These are phyloP conservation scores for Montipora cactus DNA, from an alignment of 64 coral and sea anemone genomes.

Conservation along the genomic window DNA sequence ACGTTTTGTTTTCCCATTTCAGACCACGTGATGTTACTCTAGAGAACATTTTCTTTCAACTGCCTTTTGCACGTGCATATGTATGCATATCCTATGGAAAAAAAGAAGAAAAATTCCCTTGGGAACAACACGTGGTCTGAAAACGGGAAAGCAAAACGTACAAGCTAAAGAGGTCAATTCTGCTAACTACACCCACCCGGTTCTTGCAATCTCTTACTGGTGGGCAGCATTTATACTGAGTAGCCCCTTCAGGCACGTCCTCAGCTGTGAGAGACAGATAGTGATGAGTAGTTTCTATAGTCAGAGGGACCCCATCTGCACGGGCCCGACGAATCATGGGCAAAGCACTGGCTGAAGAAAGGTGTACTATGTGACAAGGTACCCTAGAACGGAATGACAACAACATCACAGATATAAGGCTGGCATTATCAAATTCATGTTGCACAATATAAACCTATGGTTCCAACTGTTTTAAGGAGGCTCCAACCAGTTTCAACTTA, in stretches of 20 bases:
- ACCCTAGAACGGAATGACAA: slow-evolving; percentile 44
- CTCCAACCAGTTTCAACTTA: too few species aligned
- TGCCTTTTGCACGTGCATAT: too few species aligned
- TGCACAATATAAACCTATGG: too few species aligned
- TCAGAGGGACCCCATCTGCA: slow-evolving; percentile 62
- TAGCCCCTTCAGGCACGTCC: slow-evolving; percentile 80
- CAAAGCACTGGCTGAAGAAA: slow-evolving; percentile 84
- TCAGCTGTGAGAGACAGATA: slow-evolving; percentile 76
- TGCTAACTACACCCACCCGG: slow-evolving; percentile 51
- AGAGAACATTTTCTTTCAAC: too few species aligned
- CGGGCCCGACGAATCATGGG: slow-evolving; percentile 59
- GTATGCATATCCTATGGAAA: too few species aligned
- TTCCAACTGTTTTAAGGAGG: too few species aligned
- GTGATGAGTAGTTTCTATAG: slow-evolving; percentile 86
- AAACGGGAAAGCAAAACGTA: too few species aligned
- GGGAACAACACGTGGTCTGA: too few species aligned
- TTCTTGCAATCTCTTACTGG: slow-evolving; percentile 72
- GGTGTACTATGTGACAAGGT: slow-evolving; percentile 84
- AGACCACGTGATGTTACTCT: too few species aligned
- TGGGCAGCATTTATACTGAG: slow-evolving; percentile 86
- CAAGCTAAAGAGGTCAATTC: background rate
- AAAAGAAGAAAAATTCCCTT: too few species aligned
- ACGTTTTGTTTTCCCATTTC: too few species aligned
- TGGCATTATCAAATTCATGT: too few species aligned
- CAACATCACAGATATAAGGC: background rate